phyloP scores from a whole-genome alignment of 2,888 invertebrate genomes.

The Stenodera caucasica region DNA sequence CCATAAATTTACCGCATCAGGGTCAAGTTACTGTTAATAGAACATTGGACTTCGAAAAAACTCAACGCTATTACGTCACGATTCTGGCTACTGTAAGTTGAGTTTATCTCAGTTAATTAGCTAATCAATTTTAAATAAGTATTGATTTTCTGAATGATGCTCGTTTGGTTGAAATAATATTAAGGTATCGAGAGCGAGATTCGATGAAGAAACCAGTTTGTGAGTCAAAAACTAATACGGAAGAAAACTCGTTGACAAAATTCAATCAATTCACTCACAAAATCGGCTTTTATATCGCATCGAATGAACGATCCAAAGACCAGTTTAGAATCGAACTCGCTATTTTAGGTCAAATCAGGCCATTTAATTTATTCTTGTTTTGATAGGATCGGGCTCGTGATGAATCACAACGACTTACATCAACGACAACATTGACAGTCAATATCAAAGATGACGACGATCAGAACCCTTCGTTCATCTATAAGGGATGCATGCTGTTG shows the following conservation, averaged over 20 bases:
- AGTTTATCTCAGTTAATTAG: background rate
- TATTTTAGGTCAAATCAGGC: background rate
- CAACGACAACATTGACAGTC: conserved; percentile 83
- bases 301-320: background rate
- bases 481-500: conserved; percentile 79
- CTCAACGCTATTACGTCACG: conserved; percentile 83
- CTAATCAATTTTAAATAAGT: no score
- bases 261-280: no score
- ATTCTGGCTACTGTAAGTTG: conserved; percentile 83
- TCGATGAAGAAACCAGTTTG: background rate
- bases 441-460: conserved; percentile 88
- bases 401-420: conserved; percentile 72
- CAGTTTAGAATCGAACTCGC: no score
- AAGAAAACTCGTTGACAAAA: background rate
- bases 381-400: conserved; percentile 82
- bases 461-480: conserved; percentile 88
- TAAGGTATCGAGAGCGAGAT: background rate
- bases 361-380: background rate
- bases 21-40: conserved; percentile 85
- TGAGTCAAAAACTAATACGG: conserved; percentile 3
- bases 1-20: conserved; percentile 85
- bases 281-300: no score
- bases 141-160: no score
- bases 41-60: conserved; percentile 85
- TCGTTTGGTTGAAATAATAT: background rate